Percentiles rank a stretch among this genome's conserved stretches.
Evolutionary conservation across 1,140 invertebrate genomes (phyloP).

Genomic region (Atta cephalotes): DNA sequence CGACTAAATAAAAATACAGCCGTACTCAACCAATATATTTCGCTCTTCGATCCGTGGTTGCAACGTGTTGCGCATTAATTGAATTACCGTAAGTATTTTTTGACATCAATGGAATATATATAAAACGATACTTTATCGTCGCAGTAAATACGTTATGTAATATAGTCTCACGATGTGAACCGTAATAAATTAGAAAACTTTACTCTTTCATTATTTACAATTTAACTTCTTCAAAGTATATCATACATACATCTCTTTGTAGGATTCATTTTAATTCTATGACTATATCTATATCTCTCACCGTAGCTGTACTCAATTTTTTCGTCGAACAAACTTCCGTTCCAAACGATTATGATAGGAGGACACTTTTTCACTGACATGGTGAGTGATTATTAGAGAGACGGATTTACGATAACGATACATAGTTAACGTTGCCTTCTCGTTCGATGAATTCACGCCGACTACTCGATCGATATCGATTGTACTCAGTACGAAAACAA

Average conservation of each 20-base stretch:
- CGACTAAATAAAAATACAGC: conserved; percentile 63
- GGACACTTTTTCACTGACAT: conserved; percentile 45
- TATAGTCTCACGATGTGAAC: conserved; percentile 7
- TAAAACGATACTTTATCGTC: conserved; percentile 46
- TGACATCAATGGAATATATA: conserved; percentile 42
- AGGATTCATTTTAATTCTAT: not conserved
- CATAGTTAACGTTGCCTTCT: conserved; percentile 25
- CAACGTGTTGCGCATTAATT: conserved; percentile 64
- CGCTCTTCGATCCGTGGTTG: conserved; percentile 34
- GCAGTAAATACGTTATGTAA: not conserved
- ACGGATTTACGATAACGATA: conserved; percentile 60
- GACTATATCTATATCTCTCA: not conserved
- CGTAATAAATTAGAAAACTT: conserved; percentile 1
- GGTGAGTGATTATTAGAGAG: conserved; percentile 53
- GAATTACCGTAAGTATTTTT: conserved; percentile 63
- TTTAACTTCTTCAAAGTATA: conserved; percentile 1
- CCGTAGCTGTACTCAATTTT: not conserved
- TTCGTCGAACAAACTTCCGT: conserved; percentile 26
- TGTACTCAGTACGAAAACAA: conserved; percentile 67
- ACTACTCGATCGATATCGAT: conserved; percentile 62
- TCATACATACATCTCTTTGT: not conserved
- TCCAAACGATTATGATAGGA: conserved; percentile 23
- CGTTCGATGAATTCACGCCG: conserved; percentile 47
- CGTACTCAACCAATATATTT: conserved; percentile 52
- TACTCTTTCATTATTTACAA: not conserved